Evolutionary conservation across 2,888 invertebrate species (phyloP).

Genomic region (Lordiphosa andalusiaca): DNA sequence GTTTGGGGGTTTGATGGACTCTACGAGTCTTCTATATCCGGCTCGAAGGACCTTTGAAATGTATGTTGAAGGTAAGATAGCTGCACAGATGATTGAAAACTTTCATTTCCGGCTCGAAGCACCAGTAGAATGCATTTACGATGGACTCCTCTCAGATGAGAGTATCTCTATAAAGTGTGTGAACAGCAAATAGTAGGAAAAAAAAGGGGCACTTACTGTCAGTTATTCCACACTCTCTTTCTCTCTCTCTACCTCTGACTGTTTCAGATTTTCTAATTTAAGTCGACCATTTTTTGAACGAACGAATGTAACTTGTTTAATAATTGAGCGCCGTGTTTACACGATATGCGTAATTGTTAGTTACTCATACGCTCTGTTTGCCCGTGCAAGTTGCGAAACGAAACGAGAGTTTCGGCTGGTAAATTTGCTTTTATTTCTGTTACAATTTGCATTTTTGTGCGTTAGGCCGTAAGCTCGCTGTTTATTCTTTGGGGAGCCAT

Average conservation of each 20-base stretch:
- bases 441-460: constrained; percentile 6
- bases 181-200: too few species aligned
- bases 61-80: too few species aligned
- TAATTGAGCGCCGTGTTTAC: constrained; percentile 46
- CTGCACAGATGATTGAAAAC: too few species aligned
- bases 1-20: too few species aligned
- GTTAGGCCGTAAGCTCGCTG: constrained; percentile 10
- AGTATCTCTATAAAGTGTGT: too few species aligned
- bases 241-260: background rate
- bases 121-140: too few species aligned
- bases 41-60: too few species aligned
- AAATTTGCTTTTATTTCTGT: constrained; percentile 5
- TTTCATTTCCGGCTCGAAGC: too few species aligned
- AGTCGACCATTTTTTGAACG: constrained; percentile 9
- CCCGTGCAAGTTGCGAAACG: constrained; percentile 10
- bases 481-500: constrained; percentile 56
- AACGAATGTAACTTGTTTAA: constrained; percentile 33
- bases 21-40: too few species aligned
- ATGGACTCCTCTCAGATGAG: too few species aligned
- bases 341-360: constrained; percentile 41
- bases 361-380: constrained; percentile 41
- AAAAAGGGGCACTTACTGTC: background rate
- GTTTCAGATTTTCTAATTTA: constrained; percentile 8
- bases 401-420: too few species aligned
- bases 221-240: background rate